These are phyloP conservation scores for Cryptoleucopteryx plumbea DNA, from an alignment of 2,113 vertebrate genomes.

Conservation along the genomic window DNA sequence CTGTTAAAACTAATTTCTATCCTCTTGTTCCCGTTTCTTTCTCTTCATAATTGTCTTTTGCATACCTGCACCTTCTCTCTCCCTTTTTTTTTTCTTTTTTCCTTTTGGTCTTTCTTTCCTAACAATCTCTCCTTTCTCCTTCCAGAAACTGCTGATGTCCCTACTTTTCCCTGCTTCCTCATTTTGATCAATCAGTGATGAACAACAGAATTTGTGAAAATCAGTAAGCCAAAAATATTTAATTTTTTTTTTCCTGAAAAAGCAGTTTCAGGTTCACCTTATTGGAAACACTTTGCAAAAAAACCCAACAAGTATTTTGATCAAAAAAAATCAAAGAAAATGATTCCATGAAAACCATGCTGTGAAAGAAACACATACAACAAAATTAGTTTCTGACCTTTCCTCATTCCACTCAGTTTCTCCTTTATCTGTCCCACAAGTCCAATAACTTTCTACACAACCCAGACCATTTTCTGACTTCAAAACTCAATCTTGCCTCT, in stretches of 20 bases:
- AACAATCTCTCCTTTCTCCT: not conserved
- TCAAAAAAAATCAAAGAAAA: not conserved
- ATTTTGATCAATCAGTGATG: not conserved
- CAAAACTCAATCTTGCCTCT: not conserved
- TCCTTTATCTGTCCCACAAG: not conserved
- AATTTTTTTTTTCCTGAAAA: not conserved
- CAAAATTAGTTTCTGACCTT: not conserved
- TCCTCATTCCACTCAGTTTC: not conserved
- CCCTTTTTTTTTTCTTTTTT: not conserved
- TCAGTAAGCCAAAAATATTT: not conserved
- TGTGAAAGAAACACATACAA: not conserved
- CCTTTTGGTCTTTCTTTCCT: not conserved
- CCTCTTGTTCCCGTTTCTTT: not conserved
- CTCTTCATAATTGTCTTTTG: not conserved
- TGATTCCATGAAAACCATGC: not conserved
- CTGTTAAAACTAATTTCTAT: not conserved
- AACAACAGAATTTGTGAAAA: not conserved
- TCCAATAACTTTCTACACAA: not conserved
- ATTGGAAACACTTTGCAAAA: not conserved
- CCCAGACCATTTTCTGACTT: not conserved
- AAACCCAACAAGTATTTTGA: not conserved
- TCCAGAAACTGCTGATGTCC: not conserved
- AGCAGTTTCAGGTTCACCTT: not conserved
- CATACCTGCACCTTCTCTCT: not conserved
- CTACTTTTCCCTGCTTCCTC: not conserved